phyloP scores from a whole-genome alignment of 2,113 vertebrate species.

The Phoxinus phoxinus region DNA sequence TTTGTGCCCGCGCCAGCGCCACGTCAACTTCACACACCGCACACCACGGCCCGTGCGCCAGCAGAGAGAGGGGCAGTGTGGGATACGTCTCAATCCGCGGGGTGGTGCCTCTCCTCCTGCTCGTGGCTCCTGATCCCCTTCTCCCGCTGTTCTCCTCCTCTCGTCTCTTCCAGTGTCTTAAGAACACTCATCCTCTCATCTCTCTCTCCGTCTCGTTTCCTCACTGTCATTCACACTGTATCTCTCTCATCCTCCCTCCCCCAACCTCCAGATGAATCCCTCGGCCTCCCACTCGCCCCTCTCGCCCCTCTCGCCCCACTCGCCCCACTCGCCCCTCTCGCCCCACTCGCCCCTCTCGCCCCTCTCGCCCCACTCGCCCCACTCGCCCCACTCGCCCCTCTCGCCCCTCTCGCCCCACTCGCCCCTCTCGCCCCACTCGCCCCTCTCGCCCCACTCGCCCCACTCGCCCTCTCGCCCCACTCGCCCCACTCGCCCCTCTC shows the following conservation, averaged over 20 bases:
- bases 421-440: no score
- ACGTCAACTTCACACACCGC: conserved; percentile 75
- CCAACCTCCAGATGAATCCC: conserved; percentile 3
- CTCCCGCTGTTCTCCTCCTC: conserved; percentile 55
- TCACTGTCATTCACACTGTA: conserved; percentile 52
- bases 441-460: no score
- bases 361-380: no score
- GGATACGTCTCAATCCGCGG: conserved; percentile 93
- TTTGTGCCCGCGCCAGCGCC: conserved; percentile 82
- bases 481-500: no score
- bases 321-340: no score
- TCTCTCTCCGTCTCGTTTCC: neutral
- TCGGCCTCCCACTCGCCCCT: conserved; percentile 7
- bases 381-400: no score
- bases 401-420: no score
- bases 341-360: no score
- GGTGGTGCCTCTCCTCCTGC: conserved; percentile 70
- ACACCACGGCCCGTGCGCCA: conserved; percentile 72
- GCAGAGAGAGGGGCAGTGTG: conserved; percentile 72
- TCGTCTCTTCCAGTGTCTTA: conserved; percentile 25
- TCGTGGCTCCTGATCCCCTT: conserved; percentile 50
- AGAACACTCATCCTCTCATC: neutral
- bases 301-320: no score
- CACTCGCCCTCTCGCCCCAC: no score
- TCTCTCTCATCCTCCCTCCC: neutral